Base-by-base conservation (phyloP, 1,140 invertebrate genomes). In the Tetramorium parvispinum region DNA sequence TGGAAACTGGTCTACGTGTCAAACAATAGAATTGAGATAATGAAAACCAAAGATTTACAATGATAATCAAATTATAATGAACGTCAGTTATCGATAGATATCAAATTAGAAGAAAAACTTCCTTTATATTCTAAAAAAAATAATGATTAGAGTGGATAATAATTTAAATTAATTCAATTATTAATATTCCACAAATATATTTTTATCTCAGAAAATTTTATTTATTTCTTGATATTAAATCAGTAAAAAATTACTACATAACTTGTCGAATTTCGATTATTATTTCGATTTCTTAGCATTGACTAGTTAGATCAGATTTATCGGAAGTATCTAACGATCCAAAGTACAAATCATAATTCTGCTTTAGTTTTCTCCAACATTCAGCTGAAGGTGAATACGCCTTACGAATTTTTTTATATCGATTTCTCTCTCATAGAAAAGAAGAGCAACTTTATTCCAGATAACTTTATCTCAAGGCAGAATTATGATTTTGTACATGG, bases 1-100 rank as follows among this genome's bases (percentile, higher is more conserved):
- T 21, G 27, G n/a, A 81, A 83, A 49, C 40, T 83, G 79, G 68
- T 83, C 79, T 37, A 73, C 46, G 68, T 81, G 32, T 59, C 37
- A 37, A 55, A 32, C 27, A 2, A 16, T 55, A 16, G 11, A 81
- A 43, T 70, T 21, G 10, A 68, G 49, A n/a, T 57, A 37, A 53
- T 4, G 10, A 37, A n/a, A 43, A 13, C 21, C 32, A n/a, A 65
- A 32, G 8, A 8, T 37, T 75, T 55, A 18, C 10, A 2, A n/a
- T 46, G 24, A 27, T 4, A 16, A 16, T 63, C 10, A 24, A 61
- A 24, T 2, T 5, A 59, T 18, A 40, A 2, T 46, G 53, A 59
- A 37, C 3, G 6, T 71, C 3, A 27, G 32, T 71, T 27, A 5
- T 11, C 10, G 18, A 16, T 2, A 43, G n/a, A 32, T 61, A 32